Base-by-base conservation (phyloP, 1,140 invertebrate species). In the Diploscapter pachys region DNA sequence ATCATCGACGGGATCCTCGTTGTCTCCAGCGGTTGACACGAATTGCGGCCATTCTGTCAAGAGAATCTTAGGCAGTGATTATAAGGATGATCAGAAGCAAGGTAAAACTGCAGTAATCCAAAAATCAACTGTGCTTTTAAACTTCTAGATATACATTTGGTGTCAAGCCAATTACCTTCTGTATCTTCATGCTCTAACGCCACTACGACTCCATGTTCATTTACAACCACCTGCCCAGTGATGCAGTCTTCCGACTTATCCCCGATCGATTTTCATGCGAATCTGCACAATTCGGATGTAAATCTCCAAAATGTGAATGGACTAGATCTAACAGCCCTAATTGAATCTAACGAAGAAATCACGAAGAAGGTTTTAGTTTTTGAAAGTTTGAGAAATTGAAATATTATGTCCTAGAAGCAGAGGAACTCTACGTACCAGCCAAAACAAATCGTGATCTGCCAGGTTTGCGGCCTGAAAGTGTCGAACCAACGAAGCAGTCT, bases 401-500 rank as follows among this genome's bases (percentile, higher is more conserved):
- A 53, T 49, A 50, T 11, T 51, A 6, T 54, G 59, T 50, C 50
- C 62, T 49, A 55, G 54, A 53, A 48, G 3, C 11, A 54, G 56
- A 3, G 54, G 48, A 50, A 9, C 13, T 1, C 5, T 51, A 2
- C 31, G 56, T 13, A 54, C 63, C 53, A 69, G 53, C 63, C 52
- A 52, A 78, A 73, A n/a, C 11, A n/a, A 3, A 51, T 69, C 13
- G 56, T 79, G 51, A 61, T 52, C 67, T 79, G 78, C 51, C 53
- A 66, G 3, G 50, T 76, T n/a, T 79, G 78, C 50, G 48, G 65
- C 49, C 59, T 59, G 3, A 69, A 54, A 13, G 78, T 79, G 6
- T 77, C 76, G 2, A 79, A 76, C 13, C 69, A 76, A 73, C 61
- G 78, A 57, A 72, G 74, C 49, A 74, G 71, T 5, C 65, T 79